Conservation (phyloP, 2,888 invertebrate genomes). For the Apantesis nais region DNA sequence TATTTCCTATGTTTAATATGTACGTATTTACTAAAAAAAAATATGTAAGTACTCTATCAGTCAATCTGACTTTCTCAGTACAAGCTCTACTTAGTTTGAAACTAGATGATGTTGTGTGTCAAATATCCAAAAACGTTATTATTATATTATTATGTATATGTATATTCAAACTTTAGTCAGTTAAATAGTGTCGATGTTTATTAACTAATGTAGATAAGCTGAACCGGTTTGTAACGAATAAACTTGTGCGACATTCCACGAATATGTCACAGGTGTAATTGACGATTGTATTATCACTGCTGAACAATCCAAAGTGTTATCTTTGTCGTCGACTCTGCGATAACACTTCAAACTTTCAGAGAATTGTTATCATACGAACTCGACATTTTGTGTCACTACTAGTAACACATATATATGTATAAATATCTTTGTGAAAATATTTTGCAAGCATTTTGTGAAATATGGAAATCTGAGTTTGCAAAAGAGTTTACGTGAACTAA, state of each 20-base stretch:
- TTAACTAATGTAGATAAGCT: neutral
- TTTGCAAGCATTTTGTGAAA: too few relatives aligned
- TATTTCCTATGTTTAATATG: too few relatives aligned
- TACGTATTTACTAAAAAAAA: too few relatives aligned
- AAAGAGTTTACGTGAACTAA: too few relatives aligned
- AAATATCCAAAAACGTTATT: too few relatives aligned
- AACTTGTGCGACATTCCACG: neutral
- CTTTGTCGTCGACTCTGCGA: neutral
- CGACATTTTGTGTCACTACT: neutral
- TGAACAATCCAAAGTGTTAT: neutral
- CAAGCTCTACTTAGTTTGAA: too few relatives aligned
- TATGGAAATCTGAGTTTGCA: too few relatives aligned
- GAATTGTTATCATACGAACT: neutral
- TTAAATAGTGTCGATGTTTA: neutral
- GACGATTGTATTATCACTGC: neutral
- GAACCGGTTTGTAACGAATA: neutral
- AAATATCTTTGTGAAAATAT: too few relatives aligned
- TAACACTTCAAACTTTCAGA: neutral
- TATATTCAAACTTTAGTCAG: neutral
- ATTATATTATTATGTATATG: too few relatives aligned
- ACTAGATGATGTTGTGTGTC: too few relatives aligned
- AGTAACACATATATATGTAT: neutral
- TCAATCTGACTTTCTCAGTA: too few relatives aligned
- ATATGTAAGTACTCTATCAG: too few relatives aligned
- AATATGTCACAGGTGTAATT: neutral